Conservation (phyloP, 2,888 invertebrate genomes). For the Synanthedon andrenaeformis region DNA sequence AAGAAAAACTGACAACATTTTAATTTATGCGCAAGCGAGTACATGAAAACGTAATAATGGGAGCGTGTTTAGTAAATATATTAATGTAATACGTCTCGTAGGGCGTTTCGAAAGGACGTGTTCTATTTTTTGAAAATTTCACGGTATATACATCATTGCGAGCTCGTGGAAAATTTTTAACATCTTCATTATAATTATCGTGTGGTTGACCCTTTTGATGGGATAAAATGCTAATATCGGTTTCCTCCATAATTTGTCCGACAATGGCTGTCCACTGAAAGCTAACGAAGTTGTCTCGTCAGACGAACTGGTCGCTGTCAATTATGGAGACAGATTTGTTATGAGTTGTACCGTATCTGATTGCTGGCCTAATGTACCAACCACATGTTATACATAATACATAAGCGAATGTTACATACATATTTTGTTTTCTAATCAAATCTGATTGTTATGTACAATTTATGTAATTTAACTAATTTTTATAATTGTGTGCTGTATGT, state of each 20-base stretch:
- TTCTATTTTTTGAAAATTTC: conserved; percentile 61
- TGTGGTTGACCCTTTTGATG: conserved; percentile 17
- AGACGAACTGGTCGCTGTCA: conserved; percentile 1
- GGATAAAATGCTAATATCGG: conserved; percentile 9
- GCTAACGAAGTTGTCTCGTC: conserved; percentile 20
- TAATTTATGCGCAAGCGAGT: conserved; percentile 67
- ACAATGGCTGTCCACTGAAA: conserved; percentile 22
- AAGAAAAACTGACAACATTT: conserved; percentile 66
- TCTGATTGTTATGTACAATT: no score
- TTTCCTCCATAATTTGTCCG: conserved; percentile 14
- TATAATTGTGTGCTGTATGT: no score
- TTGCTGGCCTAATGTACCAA: background rate
- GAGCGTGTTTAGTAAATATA: conserved; percentile 68
- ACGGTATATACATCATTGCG: conserved; percentile 57
- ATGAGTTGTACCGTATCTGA: background rate
- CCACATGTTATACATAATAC: conserved; percentile 10
- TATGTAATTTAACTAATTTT: no score
- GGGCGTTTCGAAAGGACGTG: conserved; percentile 45
- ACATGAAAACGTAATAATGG: conserved; percentile 70
- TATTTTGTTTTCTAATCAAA: no score
- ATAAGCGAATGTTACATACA: no score
- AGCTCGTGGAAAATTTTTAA: conserved; percentile 51
- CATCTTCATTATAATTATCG: conserved; percentile 47
- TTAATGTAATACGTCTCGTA: conserved; percentile 62
- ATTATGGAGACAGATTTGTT: conserved; percentile 1